A percentile compares a stretch with the other conserved stretches of the same genome.
Evolutionary conservation across 2,113 vertebrate species (phyloP).

Genomic region (Siniperca chuatsi): DNA sequence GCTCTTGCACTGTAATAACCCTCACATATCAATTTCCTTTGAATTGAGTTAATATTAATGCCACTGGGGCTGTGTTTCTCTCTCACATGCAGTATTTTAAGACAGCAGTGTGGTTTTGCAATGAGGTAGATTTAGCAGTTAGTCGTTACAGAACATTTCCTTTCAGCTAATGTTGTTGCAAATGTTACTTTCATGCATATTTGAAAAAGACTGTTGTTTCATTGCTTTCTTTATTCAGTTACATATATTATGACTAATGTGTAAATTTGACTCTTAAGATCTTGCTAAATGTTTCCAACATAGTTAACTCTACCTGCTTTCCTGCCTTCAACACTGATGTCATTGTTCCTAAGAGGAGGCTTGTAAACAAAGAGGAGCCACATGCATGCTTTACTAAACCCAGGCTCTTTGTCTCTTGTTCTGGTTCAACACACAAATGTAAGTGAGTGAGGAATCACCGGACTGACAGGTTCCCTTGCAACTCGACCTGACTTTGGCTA

Average conservation of each 20-base stretch:
- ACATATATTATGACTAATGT: neutral
- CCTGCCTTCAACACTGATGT: slow-evolving; percentile 27
- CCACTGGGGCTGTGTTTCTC: neutral
- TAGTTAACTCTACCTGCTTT: neutral
- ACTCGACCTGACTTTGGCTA: slow-evolving; percentile 54
- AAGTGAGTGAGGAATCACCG: slow-evolving; percentile 39
- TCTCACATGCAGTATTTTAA: neutral
- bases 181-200: neutral
- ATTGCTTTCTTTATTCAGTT: neutral
- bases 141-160: neutral
- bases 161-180: neutral
- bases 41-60: slow-evolving; percentile 37
- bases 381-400: slow-evolving; percentile 23
- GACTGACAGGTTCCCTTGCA: slow-evolving; percentile 50
- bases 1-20: slow-evolving; percentile 24
- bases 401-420: slow-evolving; percentile 48
- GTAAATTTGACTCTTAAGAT: neutral
- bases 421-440: slow-evolving; percentile 55
- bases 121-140: slow-evolving; percentile 12
- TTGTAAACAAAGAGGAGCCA: slow-evolving; percentile 42
- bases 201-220: neutral
- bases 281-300: neutral
- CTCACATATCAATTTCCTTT: slow-evolving; percentile 45
- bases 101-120: slow-evolving; percentile 27
- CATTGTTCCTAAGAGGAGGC: slow-evolving; percentile 24